These are phyloP conservation scores for Liasis olivaceus DNA, from an alignment of 2,797 vertebrate genomes.

Conservation along the genomic window DNA sequence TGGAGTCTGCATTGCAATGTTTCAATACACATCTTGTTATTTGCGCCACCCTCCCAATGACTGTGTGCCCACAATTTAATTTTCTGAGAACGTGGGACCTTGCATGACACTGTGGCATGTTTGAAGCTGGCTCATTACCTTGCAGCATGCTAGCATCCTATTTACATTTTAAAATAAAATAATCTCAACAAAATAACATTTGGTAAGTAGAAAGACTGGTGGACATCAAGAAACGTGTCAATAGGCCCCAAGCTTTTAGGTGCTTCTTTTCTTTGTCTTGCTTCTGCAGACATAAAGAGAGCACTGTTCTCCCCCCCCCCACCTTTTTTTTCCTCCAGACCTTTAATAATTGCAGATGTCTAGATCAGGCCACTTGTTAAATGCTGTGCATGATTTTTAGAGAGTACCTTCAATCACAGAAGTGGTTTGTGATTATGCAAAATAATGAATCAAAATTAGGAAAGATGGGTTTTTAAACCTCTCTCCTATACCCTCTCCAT, in stretches of 20 bases:
- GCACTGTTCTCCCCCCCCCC: neutral
- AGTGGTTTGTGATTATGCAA: conserved; percentile 51
- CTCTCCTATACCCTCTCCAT: conserved; percentile 27
- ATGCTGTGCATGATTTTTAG: conserved; percentile 50
- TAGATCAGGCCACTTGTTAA: conserved; percentile 49
- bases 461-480: conserved; percentile 60
- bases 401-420: conserved; percentile 56
- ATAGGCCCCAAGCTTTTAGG: neutral
- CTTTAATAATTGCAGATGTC: conserved; percentile 38
- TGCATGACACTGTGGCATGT: neutral
- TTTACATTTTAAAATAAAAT: neutral
- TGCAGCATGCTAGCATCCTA: neutral
- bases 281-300: conserved; percentile 3
- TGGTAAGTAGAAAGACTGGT: neutral
- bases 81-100: neutral
- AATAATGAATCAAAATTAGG: conserved; percentile 59
- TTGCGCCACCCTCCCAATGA: neutral
- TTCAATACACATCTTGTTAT: neutral
- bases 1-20: neutral
- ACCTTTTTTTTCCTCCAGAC: neutral
- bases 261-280: neutral
- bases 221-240: neutral
- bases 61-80: neutral
- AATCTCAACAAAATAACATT: neutral
- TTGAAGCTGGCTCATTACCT: neutral